Conservation (phyloP, 2,797 vertebrate genomes). For the Selene dorsalis region DNA sequence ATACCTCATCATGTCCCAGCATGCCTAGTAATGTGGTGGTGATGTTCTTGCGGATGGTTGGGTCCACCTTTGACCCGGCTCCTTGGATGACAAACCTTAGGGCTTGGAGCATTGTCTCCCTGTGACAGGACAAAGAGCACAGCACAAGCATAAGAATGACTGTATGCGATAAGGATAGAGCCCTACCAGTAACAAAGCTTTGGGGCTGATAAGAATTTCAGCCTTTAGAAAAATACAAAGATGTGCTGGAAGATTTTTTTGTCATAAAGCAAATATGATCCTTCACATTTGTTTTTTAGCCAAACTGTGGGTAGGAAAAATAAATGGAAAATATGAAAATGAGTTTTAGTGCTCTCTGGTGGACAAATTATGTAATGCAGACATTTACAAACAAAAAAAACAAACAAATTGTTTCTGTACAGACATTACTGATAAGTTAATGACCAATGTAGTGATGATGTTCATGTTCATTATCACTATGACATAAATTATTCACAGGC, state of each 20-base stretch:
- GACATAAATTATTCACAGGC: neutral
- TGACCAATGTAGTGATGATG: too few relatives aligned
- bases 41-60: conserved; percentile 91
- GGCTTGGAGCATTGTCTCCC: conserved; percentile 98
- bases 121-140: conserved; percentile 66
- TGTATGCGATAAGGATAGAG: too few relatives aligned
- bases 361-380: conserved; percentile 23
- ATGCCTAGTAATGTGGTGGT: conserved; percentile 91
- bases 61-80: conserved; percentile 95
- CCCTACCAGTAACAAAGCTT: neutral
- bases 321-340: neutral
- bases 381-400: too few relatives aligned
- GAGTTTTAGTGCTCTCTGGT: conserved; percentile 27
- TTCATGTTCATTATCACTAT: too few relatives aligned
- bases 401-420: neutral
- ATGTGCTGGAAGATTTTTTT: neutral
- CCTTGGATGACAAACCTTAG: conserved; percentile 96
- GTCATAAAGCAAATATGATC: too few relatives aligned
- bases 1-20: conserved; percentile 99
- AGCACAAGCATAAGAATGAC: neutral
- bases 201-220: neutral
- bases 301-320: neutral
- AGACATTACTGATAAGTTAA: neutral
- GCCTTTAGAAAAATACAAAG: neutral
- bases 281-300: neutral